These are phyloP conservation scores for Portunus trituberculatus DNA, from an alignment of 1,140 invertebrate genomes.

Conservation along the genomic window DNA sequence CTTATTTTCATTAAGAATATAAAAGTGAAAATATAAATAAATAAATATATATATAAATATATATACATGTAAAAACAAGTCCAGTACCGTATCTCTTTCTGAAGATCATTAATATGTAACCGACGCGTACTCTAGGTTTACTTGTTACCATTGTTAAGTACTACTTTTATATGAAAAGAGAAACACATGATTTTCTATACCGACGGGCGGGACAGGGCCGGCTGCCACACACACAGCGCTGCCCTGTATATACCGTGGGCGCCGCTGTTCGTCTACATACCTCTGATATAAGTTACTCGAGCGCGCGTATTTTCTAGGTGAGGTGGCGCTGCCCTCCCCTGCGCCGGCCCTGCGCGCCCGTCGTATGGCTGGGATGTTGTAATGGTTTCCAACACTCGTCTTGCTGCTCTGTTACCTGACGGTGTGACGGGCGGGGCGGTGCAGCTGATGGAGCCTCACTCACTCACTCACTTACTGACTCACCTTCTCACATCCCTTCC, in stretches of 20 bases:
- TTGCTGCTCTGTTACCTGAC: conserved; percentile 62
- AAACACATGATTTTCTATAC: conserved; percentile 76
- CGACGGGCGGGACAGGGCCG: conserved; percentile 67
- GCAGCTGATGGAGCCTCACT: conserved; percentile 34
- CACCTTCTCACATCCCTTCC: background rate
- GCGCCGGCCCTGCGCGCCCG: conserved; percentile 53
- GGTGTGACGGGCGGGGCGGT: background rate
- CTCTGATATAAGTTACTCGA: conserved; percentile 43
- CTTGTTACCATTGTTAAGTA: conserved; percentile 77
- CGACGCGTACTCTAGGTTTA: conserved; percentile 68
- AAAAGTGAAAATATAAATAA: conserved; percentile 57
- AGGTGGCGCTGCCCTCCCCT: conserved; percentile 46
- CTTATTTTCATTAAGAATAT: conserved; percentile 72
- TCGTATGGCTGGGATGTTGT: conserved; percentile 72
- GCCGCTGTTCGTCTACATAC: conserved; percentile 54
- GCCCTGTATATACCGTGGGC: conserved; percentile 45
- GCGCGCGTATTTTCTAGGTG: conserved; percentile 68
- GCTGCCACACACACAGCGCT: conserved; percentile 50
- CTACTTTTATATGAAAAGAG: conserved; percentile 75
- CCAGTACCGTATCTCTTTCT: conserved; percentile 69
- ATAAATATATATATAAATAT: conserved; percentile 62
- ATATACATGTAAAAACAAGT: conserved; percentile 63
- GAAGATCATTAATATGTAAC: conserved; percentile 73
- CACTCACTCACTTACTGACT: background rate
- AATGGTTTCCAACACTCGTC: conserved; percentile 62